Conservation (phyloP, 2,113 vertebrate genomes). For the Cygnus buccinator region DNA sequence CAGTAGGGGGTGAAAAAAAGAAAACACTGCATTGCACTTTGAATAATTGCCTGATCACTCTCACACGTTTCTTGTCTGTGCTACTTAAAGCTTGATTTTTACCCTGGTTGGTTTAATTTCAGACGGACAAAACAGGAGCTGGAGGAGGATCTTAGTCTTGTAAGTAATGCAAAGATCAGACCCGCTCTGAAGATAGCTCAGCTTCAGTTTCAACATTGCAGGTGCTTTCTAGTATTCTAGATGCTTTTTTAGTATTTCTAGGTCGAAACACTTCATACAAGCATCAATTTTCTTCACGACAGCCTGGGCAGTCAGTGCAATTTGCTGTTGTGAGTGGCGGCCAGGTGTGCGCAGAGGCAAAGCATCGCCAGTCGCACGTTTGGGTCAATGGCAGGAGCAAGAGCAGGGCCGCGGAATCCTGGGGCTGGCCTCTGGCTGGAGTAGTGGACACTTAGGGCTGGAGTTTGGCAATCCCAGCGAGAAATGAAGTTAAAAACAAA, state of each 20-base stretch:
- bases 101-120: neutral
- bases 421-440: neutral
- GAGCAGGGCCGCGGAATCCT: neutral
- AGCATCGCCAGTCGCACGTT: no score
- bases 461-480: neutral
- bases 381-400: neutral
- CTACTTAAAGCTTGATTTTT: constrained; percentile 1
- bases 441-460: fast-evolving
- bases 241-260: neutral
- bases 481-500: constrained; percentile 7
- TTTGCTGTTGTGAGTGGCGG: neutral
- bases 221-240: neutral
- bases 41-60: neutral
- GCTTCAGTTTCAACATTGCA: neutral
- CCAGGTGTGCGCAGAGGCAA: no score
- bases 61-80: neutral
- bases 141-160: neutral
- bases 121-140: neutral
- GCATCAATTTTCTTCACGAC: neutral
- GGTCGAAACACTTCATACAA: neutral
- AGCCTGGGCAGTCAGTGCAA: neutral
- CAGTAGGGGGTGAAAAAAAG: neutral
- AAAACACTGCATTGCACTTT: neutral
- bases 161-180: neutral
- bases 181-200: neutral